Base-by-base conservation (phyloP, 2,113 vertebrate genomes). In the Pycnonotus jocosus region DNA sequence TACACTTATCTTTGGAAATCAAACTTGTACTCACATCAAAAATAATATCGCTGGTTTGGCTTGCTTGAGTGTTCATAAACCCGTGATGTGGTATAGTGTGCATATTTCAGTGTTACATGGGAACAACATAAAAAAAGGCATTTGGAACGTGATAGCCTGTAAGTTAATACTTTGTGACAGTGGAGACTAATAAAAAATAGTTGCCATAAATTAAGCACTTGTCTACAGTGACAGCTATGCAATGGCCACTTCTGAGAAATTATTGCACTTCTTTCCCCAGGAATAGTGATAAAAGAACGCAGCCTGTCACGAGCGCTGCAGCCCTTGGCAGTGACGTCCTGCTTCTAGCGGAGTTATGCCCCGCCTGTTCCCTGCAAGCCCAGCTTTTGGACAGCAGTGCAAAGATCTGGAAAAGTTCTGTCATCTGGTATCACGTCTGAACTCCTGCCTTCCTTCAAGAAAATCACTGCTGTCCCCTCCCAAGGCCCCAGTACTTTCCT, bases 141-240 rank as follows among this genome's bases (percentile, higher is more conserved):
- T 85, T 87, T 96, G 73, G 61, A 94, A 92, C 2, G 1, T 56
- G 73, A 89, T 38, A 94, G 72, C 66, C 68, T 38, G 57, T 70
- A 96, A 96, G 54, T 77, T 95, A 85, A 96, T 56, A 78, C 68
- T 93, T 96, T 93, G 57, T 83, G 53, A 92, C 35, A 92, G 74
- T 81, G 60, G 14, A 92, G 33, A 86, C 62, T 94, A 91, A 95
- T 90, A 85, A 90, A 95, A 91, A 96, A 88, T 91, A 88, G 42
- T 91, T 96, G 57, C 60, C 66, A 81, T 94, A 94, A 96, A 91
- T 68, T 94, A 66, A 85, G 79, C 90, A 87, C 51, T 93, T 95
- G 73, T 60, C 61, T 84, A 57, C 62, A 40, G 60, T 58, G 85
- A 96, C 82, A 79, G 58, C 80, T 60, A 93, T 47, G 50, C 47